Evolutionary conservation across 1,140 invertebrate genomes (phyloP), one percentile per base, ranked within the genome.

Genomic region (Pseudomyrmex sp.): DNA sequence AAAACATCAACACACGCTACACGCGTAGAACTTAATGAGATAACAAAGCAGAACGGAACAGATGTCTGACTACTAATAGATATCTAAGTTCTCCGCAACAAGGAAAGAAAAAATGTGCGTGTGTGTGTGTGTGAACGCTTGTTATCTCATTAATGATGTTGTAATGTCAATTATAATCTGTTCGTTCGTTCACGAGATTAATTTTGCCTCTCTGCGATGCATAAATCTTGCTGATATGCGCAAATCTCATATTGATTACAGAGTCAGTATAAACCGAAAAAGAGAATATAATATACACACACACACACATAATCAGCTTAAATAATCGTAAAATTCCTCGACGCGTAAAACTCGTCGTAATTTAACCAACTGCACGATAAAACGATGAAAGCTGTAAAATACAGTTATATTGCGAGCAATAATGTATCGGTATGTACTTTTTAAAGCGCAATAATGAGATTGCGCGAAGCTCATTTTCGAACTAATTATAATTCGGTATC

Each of bases 281-380:
- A 35, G 35, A 79, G 35, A 79, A 52, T 69, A 44, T 46, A 23
- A 65, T 10, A 20, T 13, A 48, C 20, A 15, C 48, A 20, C 35
- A 48, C 20, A 15, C 48, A 20, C 35, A 20, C 35, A 15, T 56
- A 80, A 72, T 80, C 66, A 72, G 68, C 54, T 80, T 72, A 50
- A 70, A 80, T 59, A 80, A 80, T 80, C 66, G 65, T 70, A 70
- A 79, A 79, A 80, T 70, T 80, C 13, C 54, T 72, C 44, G 44
- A 50, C 54, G 18, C 15, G 26, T 61, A 72, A 80, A 76, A 26
- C 13, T 44, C 54, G 54, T 50, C 20, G 23, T 48, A 80, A 80
- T 80, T 80, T 72, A 23, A 23, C 44, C 15, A 59, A 44, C 20
- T 18, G 20, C 1, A 7, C 66, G 76, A 80, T 80, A 70, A 80